Conservation (phyloP, 2,888 invertebrate species). For the Poecilus cupreus region DNA sequence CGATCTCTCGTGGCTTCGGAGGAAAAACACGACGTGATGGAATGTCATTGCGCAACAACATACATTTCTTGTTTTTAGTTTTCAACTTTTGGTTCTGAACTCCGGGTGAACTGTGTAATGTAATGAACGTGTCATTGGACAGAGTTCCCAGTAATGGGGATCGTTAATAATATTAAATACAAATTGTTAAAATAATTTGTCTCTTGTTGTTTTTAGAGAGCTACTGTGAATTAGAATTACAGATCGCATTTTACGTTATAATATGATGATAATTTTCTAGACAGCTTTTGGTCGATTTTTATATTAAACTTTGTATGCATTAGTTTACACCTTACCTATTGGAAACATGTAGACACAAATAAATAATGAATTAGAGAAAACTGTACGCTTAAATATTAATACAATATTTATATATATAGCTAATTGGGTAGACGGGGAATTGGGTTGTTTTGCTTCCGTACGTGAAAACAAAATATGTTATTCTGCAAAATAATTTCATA, state of each 20-base stretch:
- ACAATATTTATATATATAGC: not conserved
- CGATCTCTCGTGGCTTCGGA: conserved; percentile 12
- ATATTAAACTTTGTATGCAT: too few relatives aligned
- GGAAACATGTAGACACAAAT: too few relatives aligned
- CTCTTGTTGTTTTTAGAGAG: too few relatives aligned
- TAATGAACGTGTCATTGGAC: not conserved
- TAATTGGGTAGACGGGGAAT: not conserved
- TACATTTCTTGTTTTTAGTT: not conserved
- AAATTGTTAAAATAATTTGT: too few relatives aligned
- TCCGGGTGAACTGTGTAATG: not conserved
- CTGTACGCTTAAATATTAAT: too few relatives aligned
- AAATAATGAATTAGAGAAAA: too few relatives aligned
- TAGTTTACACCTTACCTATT: too few relatives aligned
- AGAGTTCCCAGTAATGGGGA: not conserved
- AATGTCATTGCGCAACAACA: conserved; percentile 44
- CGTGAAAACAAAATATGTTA: conserved; percentile 10
- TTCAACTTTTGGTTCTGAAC: conserved; percentile 30
- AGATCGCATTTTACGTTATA: too few relatives aligned
- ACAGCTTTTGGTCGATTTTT: too few relatives aligned
- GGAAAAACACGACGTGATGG: conserved; percentile 46
- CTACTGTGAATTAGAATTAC: too few relatives aligned
- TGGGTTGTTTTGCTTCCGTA: not conserved
- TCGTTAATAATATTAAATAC: too few relatives aligned
- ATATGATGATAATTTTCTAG: too few relatives aligned
- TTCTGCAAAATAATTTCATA: conserved; percentile 4